Evolutionary conservation across 2,113 vertebrate genomes (phyloP), one percentile per base, ranked within the genome.

Genomic region (Otus sunia): DNA sequence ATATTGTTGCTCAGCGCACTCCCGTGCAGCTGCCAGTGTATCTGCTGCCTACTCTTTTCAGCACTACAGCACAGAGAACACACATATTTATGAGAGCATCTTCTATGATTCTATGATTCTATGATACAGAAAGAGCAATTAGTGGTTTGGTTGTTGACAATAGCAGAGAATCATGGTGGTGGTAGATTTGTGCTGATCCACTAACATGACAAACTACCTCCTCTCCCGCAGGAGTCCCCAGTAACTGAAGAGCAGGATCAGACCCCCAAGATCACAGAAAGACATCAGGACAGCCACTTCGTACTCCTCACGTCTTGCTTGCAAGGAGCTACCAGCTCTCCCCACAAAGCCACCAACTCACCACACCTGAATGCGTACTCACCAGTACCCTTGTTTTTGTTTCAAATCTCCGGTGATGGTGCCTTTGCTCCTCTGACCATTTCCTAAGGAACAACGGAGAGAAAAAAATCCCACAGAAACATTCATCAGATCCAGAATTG

Each of bases 361-460:
- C 16, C 32, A 39, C 22, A 36, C 12, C 20, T 12, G 0, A 11
- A 80, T 10, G 18, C 1, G 22, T 94, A 98, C 98, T 98, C 96
- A 98, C 98, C 67, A 5, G 89, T 88, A 90, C 88, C 74, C 86
- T 77, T 14, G 91, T 39, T 94, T 96, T 62, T 25, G 74, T 91
- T 92, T 97, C 96, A 96, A 94, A 98, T 96, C 86, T 96, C 94
- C 39, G 3, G 72, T 4, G 37, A 92, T 21, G 80, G 71, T 88
- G 93, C 88, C 91, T 86, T 72, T 39, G 18, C 90, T 92, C 86
- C 96, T 89, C 86, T 92, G 96, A 94, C 87, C 97, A 97, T 98
- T 90, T 97, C 97, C 97, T 98, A 84, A 80, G 76, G 93, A 94
- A 79, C 9, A 93, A 75, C 7, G 37, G 79, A 81, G 49, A 90